Evolutionary conservation across 2,797 vertebrate species (phyloP), one percentile per base, ranked within the genome.

Genomic region (Takifugu rubripes): DNA sequence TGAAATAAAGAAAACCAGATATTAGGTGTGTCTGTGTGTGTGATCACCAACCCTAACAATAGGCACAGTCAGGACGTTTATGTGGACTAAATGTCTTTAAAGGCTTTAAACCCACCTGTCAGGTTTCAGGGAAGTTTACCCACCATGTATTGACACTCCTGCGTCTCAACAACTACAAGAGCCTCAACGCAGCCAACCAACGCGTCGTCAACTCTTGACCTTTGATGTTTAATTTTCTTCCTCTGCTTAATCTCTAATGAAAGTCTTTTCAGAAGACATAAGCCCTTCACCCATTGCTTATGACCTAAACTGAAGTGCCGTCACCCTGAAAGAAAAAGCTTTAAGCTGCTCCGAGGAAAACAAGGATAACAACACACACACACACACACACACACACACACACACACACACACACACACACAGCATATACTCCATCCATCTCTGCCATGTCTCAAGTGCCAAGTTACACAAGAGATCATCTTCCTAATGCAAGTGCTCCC

Each of bases 391-490:
- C 65, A 70, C 68, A 40, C 60, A 44, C 16, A 54, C 8, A 27
- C 25, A 15, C 49, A 52, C 26, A 56, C 25, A 17, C 25, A 57
- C 59, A 69, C 42, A 61, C 52, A 53, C 17, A 49, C 24, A 14
- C 24, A 59, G 49, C 31, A 3, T 44, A 43, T 51, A 25, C 60
- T 68, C 58, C 64, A 78, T 61, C 42, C 56, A 69, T 65, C 56
- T 51, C 55, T 10, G 24, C 52, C 55, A 25, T 42, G 70, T 67
- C 67, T 81, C 47, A 56, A 71, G 77, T 69, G 76, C 79, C 58
- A 68, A 65, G 75, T 81, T 82, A 84, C 78, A 87, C 82, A 81
- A 84, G 50, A 58, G 72, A 77, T 78, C 70, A 10, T 72, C 77
- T 77, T 84, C 63, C 52, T 67, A 68, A 79, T 71, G 57, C 54